phyloP scores from a whole-genome alignment of 2,797 vertebrate genomes.

The Xerus rutilus region DNA sequence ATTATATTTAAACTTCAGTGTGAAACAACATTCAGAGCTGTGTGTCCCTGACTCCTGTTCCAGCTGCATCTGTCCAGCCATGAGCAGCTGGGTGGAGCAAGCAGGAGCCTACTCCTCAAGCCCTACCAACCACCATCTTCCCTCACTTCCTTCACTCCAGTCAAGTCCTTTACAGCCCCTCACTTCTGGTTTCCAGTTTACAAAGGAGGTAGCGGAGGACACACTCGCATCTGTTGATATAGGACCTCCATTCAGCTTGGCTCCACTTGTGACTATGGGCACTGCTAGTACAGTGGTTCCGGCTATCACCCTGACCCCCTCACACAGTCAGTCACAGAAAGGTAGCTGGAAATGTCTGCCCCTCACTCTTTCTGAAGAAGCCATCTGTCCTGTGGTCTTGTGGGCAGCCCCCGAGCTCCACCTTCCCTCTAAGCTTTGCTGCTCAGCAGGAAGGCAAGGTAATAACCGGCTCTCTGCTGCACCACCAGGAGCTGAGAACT shows the following conservation, averaged over 20 bases:
- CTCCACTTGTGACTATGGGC: not conserved
- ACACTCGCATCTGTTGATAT: fast-evolving
- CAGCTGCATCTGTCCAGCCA: not conserved
- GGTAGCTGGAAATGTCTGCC: not conserved
- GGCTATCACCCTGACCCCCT: not conserved
- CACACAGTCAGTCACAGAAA: not conserved
- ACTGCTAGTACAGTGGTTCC: not conserved
- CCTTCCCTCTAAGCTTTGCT: not conserved
- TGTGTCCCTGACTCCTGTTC: not conserved
- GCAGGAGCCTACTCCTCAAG: not conserved
- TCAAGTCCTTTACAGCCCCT: not conserved
- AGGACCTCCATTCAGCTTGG: not conserved
- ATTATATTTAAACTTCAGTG: not conserved
- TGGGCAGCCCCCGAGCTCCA: not conserved
- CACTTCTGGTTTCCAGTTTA: not conserved
- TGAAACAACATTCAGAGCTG: not conserved
- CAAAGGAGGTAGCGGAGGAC: not conserved
- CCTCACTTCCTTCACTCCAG: not conserved
- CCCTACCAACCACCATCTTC: not conserved
- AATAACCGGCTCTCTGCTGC: not conserved
- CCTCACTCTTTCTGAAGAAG: not conserved
- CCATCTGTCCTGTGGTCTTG: not conserved
- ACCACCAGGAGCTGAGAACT: not conserved
- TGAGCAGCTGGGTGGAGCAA: not conserved
- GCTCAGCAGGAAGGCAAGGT: not conserved